Evolutionary conservation across 2,888 invertebrate genomes (phyloP), one percentile per base, ranked within the genome.

Genomic region (Cryptocephalus primarius): DNA sequence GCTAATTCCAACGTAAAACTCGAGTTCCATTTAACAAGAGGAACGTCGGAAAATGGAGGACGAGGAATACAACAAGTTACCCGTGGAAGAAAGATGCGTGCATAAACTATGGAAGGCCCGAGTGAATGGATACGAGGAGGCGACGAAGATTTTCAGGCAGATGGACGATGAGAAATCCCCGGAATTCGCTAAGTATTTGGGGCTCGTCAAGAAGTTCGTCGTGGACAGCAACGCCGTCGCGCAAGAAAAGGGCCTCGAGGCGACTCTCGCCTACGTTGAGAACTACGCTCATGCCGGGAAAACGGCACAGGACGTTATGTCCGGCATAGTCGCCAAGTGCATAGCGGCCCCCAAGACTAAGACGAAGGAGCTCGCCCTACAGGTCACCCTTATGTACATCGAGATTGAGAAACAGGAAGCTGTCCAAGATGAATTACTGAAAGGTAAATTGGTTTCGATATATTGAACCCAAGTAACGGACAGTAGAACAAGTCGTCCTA

Each of bases 71-170:
- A 83, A 85, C 59, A 91, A 91, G 71, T 71, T 91, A 52, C 82
- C 90, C 1, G 75, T 91, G 40, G 95, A 96, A 55, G 95, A 96
- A 48, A 82, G 89, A 67, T 90, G 90, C 68, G 81, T 87, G 11
- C 95, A 96, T 70, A 96, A 95, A 74, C 73, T 87, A 46, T 97
- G 96, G 96, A 95, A 95, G 70, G 96, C 95, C 4, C 79, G 97
- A 54, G 78, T 94, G 1, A 84, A 85, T 55, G 97, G 95, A 0
- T 97, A 95, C 61, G 94, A 95, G 69, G 94, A 94, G 68, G 88
- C 91, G 0, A 80, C 85, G 8, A 94, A 91, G 67, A 74, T 88
- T 11, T 95, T 96, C 69, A 80, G 83, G 54, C 83, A 84, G 63
- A 83, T 90, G 56, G 87, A 86, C 62, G 92, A 93, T 72, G 94